Evolutionary conservation across 2,797 vertebrate species (phyloP).

Genomic region (Onychomys torridus): DNA sequence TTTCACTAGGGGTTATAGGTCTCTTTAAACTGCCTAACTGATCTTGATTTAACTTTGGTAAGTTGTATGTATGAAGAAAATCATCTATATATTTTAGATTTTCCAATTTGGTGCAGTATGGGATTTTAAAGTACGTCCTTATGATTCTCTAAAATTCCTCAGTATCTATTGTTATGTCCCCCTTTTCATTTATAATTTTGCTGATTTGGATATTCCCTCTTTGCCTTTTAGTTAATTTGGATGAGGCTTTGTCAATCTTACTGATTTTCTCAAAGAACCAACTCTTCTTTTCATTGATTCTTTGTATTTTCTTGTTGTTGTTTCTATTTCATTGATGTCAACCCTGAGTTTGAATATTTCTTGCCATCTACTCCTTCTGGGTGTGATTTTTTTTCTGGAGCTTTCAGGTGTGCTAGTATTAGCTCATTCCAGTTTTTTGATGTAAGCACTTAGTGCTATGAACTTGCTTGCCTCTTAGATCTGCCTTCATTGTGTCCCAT

Average conservation of each 20-base stretch:
- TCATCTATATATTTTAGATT: neutral
- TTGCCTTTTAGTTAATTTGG: neutral
- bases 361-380: neutral
- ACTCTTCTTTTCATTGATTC: neutral
- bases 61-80: neutral
- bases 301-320: neutral
- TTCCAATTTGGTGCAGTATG: neutral
- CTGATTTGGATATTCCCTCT: neutral
- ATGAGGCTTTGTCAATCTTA: neutral
- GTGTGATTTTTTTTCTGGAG: neutral
- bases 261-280: neutral
- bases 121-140: neutral
- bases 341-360: neutral
- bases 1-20: neutral
- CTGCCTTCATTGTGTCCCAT: neutral
- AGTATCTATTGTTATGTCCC: neutral
- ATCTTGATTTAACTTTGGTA: neutral
- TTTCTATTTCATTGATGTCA: neutral
- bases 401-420: neutral
- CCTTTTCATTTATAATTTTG: neutral
- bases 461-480: neutral
- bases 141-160: neutral
- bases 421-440: neutral
- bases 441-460: neutral
- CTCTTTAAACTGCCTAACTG: neutral